phyloP scores from a whole-genome alignment of 2,113 vertebrate genomes.

The Crotalus tigris region DNA sequence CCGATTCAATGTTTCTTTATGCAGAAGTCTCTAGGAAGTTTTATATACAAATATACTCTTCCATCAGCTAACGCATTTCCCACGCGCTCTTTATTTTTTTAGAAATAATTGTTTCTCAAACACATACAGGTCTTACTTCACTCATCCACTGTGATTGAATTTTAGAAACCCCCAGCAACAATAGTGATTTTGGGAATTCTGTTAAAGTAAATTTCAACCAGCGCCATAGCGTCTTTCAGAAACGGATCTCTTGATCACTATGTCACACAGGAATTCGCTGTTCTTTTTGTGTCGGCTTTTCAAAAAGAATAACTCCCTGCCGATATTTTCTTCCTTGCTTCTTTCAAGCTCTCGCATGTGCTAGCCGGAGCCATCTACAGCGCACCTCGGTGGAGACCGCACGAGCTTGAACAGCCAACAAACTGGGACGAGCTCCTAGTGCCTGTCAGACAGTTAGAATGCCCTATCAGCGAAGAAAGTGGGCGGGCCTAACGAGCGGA shows the following conservation, averaged over 20 bases:
- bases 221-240: background rate
- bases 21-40: background rate
- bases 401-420: constrained; percentile 10
- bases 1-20: background rate
- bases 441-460: background rate
- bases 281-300: background rate
- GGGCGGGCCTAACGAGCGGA: background rate
- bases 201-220: background rate
- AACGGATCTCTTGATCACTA: background rate
- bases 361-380: background rate
- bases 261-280: background rate
- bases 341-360: background rate
- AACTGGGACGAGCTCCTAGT: constrained; percentile 18
- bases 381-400: background rate
- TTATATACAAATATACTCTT: background rate
- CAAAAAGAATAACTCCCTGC: background rate
- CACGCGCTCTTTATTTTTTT: background rate
- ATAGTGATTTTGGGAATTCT: background rate
- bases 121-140: background rate
- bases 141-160: background rate
- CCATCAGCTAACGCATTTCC: background rate
- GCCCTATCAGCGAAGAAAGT: constrained; percentile 34
- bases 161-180: background rate
- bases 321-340: background rate
- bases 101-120: background rate